Evolutionary conservation across 2,113 vertebrate genomes (phyloP), one percentile per base, ranked within the genome.

Genomic region (Oriolus oriolus): DNA sequence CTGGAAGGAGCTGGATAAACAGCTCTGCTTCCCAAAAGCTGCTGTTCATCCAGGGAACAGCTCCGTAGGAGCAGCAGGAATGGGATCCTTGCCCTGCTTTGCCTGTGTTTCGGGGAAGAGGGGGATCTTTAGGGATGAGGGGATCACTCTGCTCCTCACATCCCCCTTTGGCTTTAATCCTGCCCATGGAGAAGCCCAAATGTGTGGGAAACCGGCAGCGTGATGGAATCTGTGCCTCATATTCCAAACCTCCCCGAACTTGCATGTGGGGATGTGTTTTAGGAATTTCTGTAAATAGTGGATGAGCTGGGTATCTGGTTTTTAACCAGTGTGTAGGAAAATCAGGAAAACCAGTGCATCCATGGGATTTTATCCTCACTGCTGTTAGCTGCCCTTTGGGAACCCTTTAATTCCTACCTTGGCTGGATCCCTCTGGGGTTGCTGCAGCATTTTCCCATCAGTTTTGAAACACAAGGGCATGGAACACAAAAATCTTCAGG

Each of bases 201-300:
- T 0, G 5, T 21, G 77, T 35, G 75, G 64, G 68, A 4, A 39
- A 47, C 6, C 26, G 6, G 45, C 0, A 1, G 5, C 1, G 0
- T 2, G 66, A 17, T 22, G 50, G 28, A 20, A 26, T 3, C 8
- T 8, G 35, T 9, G 7, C 21, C 53, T 79, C 39, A 2, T 1
- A 5, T 60, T 45, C 44, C 66, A 57, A 17, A 61, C 10, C 59
- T 1, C 5, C 35, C 24, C 47, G 2, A 59, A 7, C n/a, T 1
- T n/a, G 16, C 42, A 35, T 8, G 0, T 35, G 3, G 7, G 77
- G 87, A 50, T 54, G 47, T 23, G 0, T 61, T 92, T 73, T 14
- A 54, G 94, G 73, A 59, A 69, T 50, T 11, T 10, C 88, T 86
- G 66, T 74, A 28, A 84, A 54, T 13, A 27, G 63, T 42, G 84